phyloP scores from a whole-genome alignment of 2,113 vertebrate genomes.

The Spea multiplicata region DNA sequence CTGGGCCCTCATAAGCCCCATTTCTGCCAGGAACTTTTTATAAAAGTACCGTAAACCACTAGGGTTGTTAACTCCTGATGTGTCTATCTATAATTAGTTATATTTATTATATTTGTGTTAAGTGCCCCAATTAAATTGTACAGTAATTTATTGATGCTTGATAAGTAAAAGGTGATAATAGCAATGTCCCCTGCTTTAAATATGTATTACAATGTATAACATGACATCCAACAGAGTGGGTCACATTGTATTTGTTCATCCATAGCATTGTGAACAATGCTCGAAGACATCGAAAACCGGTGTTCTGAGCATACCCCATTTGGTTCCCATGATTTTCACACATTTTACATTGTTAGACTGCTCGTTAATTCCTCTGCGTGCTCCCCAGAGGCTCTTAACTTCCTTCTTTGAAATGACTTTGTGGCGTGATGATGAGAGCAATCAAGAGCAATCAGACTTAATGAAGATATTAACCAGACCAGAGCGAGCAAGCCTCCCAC shows the following conservation, averaged over 20 bases:
- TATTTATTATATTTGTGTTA: too few species aligned
- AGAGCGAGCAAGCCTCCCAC: slow-evolving; percentile 41
- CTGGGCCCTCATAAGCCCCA: too few species aligned
- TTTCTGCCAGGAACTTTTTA: too few species aligned
- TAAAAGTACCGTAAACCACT: too few species aligned
- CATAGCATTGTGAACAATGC: slow-evolving; percentile 1
- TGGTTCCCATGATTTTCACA: slow-evolving; percentile 45
- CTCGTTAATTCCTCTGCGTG: slow-evolving; percentile 45
- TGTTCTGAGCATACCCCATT: slow-evolving; percentile 25
- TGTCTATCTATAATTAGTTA: too few species aligned
- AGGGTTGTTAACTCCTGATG: too few species aligned
- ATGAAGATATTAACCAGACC: slow-evolving; percentile 49
- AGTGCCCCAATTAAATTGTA: too few species aligned
- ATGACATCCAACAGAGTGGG: slow-evolving; percentile 13
- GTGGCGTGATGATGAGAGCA: slow-evolving; percentile 48
- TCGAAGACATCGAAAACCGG: slow-evolving; percentile 3
- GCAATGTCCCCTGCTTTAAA: not conserved
- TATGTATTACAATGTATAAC: slow-evolving; percentile 1
- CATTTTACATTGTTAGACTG: slow-evolving; percentile 48
- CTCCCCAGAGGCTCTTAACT: slow-evolving; percentile 45
- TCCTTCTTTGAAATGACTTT: slow-evolving; percentile 49
- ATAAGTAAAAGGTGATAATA: too few species aligned
- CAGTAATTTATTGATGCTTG: too few species aligned
- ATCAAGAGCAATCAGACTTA: slow-evolving; percentile 50
- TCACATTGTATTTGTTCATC: slow-evolving; percentile 30